Evolutionary conservation across 1,140 invertebrate species (phyloP).

Genomic region (Samia ricini): DNA sequence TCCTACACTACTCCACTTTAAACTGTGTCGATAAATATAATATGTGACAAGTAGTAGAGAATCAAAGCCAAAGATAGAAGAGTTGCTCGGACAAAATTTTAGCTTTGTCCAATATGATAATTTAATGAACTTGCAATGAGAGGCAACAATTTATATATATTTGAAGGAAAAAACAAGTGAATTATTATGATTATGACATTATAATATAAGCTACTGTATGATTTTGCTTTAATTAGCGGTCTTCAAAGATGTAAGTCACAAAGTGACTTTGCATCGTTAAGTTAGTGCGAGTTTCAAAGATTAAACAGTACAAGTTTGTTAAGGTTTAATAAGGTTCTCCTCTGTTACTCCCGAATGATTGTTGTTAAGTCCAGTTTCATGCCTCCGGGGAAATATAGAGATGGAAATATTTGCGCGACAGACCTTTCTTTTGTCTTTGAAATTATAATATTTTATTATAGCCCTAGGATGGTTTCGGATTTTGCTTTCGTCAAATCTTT

Average conservation of each 20-base stretch:
- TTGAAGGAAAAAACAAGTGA: no score
- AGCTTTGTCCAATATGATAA: no score
- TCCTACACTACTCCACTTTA: no score
- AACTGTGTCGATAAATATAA: no score
- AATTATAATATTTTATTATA: constrained; percentile 27
- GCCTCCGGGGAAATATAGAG: constrained; percentile 22
- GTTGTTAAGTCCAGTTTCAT: constrained; percentile 26
- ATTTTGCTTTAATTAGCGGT: background rate
- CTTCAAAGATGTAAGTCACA: background rate
- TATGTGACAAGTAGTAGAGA: no score
- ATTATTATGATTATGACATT: background rate
- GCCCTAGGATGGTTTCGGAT: constrained; percentile 11
- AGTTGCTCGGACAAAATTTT: no score
- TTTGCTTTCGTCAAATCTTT: constrained; percentile 2
- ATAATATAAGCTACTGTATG: background rate
- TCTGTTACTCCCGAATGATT: constrained; percentile 22
- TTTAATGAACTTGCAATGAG: no score
- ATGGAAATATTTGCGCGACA: constrained; percentile 18
- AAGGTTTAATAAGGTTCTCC: constrained; percentile 25
- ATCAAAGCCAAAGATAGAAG: no score
- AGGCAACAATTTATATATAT: no score
- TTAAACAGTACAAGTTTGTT: constrained; percentile 28
- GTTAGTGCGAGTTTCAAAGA: constrained; percentile 20
- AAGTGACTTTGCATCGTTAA: background rate
- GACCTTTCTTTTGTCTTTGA: constrained; percentile 18